Base-by-base conservation (phyloP, 2,888 invertebrate species). In the Hemistola chrysoprasaria region DNA sequence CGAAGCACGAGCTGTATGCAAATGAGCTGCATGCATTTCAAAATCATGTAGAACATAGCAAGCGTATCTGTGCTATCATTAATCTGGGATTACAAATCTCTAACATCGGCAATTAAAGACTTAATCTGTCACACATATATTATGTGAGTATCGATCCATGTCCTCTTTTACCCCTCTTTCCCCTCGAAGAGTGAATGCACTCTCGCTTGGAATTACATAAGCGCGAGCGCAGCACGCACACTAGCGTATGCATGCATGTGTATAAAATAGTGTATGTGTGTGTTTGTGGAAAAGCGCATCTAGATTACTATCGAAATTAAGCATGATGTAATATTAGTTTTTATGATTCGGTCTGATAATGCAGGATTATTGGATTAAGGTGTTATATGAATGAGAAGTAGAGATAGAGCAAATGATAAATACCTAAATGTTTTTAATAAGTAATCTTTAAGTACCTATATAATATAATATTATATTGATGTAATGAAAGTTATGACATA, bases 201-300 rank as follows among this genome's bases (percentile, higher is more conserved):
- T 84, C 84, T 80, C 78, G 78, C 73, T 65, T 55, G 50, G 48
- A 65, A 74, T 85, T 85, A 83, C 71, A 78, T 82, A 84, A 85
- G 69, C 67, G 59, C 64, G 57, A 55, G 60, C 66, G 57, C 56
- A 57, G 53, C 71, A 68, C 60, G 57, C 57, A 49, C 40, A 35
- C 29, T 40, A 27, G 45, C 34, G 33, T 26, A 35, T 8, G 42
- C 8, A 11, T 31, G 16, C 16, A 16, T 2, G 16, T 16, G n/a
- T 16, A 16, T 4, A n/a, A n/a, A n/a, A n/a, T n/a, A n/a, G 16
- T 16, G 4, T 16, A 46, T 39, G 31, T 29, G 21, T 10, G 50
- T 43, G 46, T 53, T 47, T 59, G 71, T 62, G 69, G 63, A 59
- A 64, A 69, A 62, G 52, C 54, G 61, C 54, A 62, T 64, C 59